phyloP scores from a whole-genome alignment of 1,140 invertebrate genomes.

The Hyphantria cunea region DNA sequence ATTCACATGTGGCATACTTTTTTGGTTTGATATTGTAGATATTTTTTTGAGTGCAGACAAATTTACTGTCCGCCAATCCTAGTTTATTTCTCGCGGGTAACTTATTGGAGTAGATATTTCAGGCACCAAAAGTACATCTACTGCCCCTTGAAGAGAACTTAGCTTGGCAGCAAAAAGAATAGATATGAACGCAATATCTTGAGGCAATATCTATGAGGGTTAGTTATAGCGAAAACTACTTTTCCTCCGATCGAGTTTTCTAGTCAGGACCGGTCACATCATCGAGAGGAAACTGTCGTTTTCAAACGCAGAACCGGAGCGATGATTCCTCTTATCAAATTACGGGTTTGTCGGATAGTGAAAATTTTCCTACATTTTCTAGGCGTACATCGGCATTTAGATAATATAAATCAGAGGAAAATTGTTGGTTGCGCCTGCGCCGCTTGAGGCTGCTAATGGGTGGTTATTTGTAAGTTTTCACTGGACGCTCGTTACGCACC shows the following conservation, averaged over 20 bases:
- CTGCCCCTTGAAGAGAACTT: too few relatives aligned
- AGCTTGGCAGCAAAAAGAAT: too few relatives aligned
- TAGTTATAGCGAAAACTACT: conserved; percentile 52
- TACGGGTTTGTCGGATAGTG: conserved; percentile 64
- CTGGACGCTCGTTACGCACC: conserved; percentile 68
- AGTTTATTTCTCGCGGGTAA: too few relatives aligned
- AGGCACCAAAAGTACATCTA: too few relatives aligned
- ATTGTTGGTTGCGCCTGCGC: conserved; percentile 58
- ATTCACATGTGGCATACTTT: too few relatives aligned
- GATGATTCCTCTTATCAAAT: conserved; percentile 78
- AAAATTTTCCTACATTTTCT: conserved; percentile 79
- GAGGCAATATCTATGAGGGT: conserved; percentile 55
- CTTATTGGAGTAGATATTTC: too few relatives aligned
- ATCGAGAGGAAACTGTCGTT: conserved; percentile 74
- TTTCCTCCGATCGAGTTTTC: conserved; percentile 75
- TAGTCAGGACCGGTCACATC: conserved; percentile 60
- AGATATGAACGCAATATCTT: conserved; percentile 1
- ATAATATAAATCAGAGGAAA: conserved; percentile 78
- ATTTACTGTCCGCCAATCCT: too few relatives aligned
- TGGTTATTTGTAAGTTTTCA: conserved; percentile 75
- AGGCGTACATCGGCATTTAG: conserved; percentile 45
- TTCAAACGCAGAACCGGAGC: conserved; percentile 67
- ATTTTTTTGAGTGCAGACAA: too few relatives aligned
- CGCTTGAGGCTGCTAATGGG: conserved; percentile 69
- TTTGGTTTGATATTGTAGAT: too few relatives aligned